Conservation (phyloP, 2,888 invertebrate genomes). For the Quadroppia sp. region DNA sequence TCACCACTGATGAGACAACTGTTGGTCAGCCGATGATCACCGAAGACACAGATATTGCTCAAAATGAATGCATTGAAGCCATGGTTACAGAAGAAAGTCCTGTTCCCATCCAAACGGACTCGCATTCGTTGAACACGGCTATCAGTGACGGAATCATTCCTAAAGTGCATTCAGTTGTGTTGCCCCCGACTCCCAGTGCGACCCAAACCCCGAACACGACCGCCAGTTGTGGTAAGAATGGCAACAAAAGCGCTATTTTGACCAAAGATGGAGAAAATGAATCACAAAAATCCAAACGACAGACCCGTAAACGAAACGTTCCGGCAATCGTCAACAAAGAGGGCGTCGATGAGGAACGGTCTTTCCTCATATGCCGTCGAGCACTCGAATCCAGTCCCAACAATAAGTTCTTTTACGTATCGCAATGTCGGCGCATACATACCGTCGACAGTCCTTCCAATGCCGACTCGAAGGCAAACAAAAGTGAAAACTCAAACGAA, state of each 20-base stretch:
- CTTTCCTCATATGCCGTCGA: slow-evolving; percentile 76
- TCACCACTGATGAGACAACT: no score
- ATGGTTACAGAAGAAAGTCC: neutral
- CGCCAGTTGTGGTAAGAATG: slow-evolving; percentile 24
- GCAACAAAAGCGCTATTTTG: neutral
- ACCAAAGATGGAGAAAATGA: slow-evolving; percentile 17
- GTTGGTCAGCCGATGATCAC: neutral
- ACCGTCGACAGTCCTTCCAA: neutral
- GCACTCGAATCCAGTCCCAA: slow-evolving; percentile 89
- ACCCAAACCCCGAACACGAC: neutral
- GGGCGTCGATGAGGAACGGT: slow-evolving; percentile 79
- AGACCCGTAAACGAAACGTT: slow-evolving; percentile 14
- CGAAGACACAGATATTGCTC: neutral
- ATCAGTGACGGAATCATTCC: neutral
- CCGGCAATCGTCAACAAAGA: slow-evolving; percentile 30
- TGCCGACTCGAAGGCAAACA: neutral
- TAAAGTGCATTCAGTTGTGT: neutral
- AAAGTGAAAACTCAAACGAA: neutral
- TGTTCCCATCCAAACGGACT: neutral
- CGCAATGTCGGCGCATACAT: slow-evolving; percentile 29
- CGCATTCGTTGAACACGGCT: neutral
- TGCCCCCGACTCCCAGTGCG: slow-evolving; percentile 8
- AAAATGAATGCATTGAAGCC: neutral
- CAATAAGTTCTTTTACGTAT: slow-evolving; percentile 40
- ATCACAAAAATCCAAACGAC: neutral